Percentiles rank a stretch among this genome's conserved stretches.
These are phyloP conservation scores for Dipodomys spectabilis DNA, from an alignment of 2,113 vertebrate genomes.

Conservation along the genomic window DNA sequence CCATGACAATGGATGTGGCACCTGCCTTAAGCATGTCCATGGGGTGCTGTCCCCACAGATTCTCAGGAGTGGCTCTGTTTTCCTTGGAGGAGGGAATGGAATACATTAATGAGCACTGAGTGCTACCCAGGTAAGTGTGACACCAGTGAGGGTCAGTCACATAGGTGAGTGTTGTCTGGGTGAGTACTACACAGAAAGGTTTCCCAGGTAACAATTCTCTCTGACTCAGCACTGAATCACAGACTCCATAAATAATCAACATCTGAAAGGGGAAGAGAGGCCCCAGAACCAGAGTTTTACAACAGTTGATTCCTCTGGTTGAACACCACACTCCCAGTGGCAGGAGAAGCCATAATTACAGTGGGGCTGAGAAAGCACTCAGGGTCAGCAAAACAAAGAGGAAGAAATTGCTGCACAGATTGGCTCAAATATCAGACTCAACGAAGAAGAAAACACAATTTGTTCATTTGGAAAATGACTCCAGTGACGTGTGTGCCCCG, in stretches of 20 bases:
- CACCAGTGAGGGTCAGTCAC: not conserved
- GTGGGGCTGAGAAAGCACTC: conserved; percentile 76
- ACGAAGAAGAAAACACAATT: conserved; percentile 85
- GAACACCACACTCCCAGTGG: conserved; percentile 73
- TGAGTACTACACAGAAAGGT: not conserved
- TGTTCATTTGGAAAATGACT: conserved; percentile 85
- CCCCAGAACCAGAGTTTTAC: conserved; percentile 72
- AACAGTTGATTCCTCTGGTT: conserved; percentile 73
- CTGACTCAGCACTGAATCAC: conserved; percentile 73
- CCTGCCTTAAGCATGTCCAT: rapidly evolving
- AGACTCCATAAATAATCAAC: conserved; percentile 83
- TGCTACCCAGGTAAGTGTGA: not conserved
- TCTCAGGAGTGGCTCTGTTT: not conserved
- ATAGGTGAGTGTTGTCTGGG: not conserved
- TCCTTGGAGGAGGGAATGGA: not conserved
- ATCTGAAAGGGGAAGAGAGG: conserved; percentile 79
- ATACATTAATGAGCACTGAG: not conserved
- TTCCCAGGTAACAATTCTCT: conserved; percentile 63
- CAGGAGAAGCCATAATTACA: conserved; percentile 84
- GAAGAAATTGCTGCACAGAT: conserved; percentile 85
- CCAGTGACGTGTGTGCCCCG: conserved; percentile 60
- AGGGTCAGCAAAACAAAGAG: conserved; percentile 86
- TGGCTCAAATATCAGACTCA: conserved; percentile 85
- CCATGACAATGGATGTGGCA: not conserved
- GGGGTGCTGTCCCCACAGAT: no score